These are phyloP conservation scores for Botia almorhae DNA, from an alignment of 2,797 vertebrate genomes.

Conservation along the genomic window DNA sequence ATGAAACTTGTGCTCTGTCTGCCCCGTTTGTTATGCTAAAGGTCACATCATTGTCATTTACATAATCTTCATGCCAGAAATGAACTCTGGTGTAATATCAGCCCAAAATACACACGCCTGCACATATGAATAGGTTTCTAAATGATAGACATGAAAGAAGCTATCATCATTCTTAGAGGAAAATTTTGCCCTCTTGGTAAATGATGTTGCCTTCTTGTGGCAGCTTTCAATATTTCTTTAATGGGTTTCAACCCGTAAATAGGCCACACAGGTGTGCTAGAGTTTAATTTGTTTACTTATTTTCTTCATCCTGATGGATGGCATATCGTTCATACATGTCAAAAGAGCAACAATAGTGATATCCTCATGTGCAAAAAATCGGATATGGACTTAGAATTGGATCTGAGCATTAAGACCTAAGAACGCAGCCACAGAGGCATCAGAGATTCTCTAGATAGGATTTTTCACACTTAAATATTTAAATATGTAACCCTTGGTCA, in stretches of 20 bases:
- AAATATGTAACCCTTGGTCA: too few species aligned
- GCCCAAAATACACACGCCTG: slow-evolving; percentile 60
- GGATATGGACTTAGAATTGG: too few species aligned
- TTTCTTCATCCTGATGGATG: slow-evolving; percentile 85
- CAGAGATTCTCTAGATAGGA: too few species aligned
- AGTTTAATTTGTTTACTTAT: slow-evolving; percentile 76
- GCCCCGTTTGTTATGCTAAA: slow-evolving; percentile 87
- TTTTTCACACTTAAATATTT: too few species aligned
- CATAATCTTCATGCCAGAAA: slow-evolving; percentile 85
- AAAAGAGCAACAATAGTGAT: slow-evolving; percentile 83
- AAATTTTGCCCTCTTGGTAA: slow-evolving; percentile 85
- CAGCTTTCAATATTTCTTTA: slow-evolving; percentile 71
- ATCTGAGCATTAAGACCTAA: too few species aligned
- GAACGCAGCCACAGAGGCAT: too few species aligned
- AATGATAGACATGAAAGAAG: slow-evolving; percentile 73
- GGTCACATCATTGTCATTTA: slow-evolving; percentile 91
- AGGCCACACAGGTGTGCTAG: slow-evolving; percentile 62
- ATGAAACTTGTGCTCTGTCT: slow-evolving; percentile 89
- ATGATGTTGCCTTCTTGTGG: slow-evolving; percentile 79
- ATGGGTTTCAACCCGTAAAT: slow-evolving; percentile 71
- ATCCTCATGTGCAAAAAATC: slow-evolving; percentile 77
- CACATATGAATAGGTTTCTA: slow-evolving; percentile 8
- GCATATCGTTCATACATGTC: slow-evolving; percentile 90
- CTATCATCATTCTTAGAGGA: slow-evolving; percentile 87
- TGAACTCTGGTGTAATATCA: slow-evolving; percentile 73